Evolutionary conservation across 2,888 invertebrate genomes (phyloP).

Genomic region (Drosophila monieri): DNA sequence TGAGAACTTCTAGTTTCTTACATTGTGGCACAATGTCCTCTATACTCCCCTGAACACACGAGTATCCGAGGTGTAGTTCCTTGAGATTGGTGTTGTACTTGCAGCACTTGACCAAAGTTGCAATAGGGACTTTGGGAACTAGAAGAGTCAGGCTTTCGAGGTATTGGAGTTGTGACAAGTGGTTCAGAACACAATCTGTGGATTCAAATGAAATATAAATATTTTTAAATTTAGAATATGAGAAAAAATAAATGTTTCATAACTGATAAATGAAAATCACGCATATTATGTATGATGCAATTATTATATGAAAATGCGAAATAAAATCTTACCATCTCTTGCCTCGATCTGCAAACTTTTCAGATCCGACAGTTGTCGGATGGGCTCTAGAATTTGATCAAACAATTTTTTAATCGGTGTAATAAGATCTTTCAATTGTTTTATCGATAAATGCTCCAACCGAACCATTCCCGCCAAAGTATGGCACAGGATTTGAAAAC

Average conservation of each 20-base stretch:
- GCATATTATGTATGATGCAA: neutral
- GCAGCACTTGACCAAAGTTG: constrained; percentile 51
- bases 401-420: constrained; percentile 35
- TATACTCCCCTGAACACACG: constrained; percentile 30
- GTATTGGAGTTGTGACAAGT: constrained; percentile 26
- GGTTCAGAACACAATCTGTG: constrained; percentile 44
- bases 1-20: constrained; percentile 44
- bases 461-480: constrained; percentile 47
- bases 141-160: constrained; percentile 46
- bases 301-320: neutral
- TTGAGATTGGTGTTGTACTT: constrained; percentile 45
- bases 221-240: neutral
- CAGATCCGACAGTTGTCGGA: constrained; percentile 17
- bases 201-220: neutral
- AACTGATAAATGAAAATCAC: neutral
- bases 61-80: constrained; percentile 45
- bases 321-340: constrained; percentile 40
- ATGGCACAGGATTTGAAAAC: constrained; percentile 40
- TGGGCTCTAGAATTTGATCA: constrained; percentile 47
- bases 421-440: constrained; percentile 20
- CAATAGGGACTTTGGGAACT: constrained; percentile 16
- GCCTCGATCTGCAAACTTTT: constrained; percentile 37
- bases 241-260: no score
- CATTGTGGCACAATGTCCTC: constrained; percentile 53
- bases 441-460: constrained; percentile 39